Evolutionary conservation across 2,888 invertebrate species (phyloP), one percentile per base, ranked within the genome.

Genomic region (Apeira syringaria): DNA sequence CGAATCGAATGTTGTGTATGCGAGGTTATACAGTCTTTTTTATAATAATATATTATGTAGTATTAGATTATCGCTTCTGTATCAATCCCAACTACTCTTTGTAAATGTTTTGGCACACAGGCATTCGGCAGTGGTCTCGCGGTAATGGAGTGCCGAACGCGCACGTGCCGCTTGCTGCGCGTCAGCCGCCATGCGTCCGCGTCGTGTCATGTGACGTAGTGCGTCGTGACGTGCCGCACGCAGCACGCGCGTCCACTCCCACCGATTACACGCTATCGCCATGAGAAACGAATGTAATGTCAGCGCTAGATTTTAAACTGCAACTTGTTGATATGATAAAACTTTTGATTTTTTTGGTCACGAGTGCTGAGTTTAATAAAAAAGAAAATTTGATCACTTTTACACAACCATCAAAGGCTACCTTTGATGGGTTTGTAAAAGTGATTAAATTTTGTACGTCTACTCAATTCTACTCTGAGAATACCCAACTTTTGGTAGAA

Each of bases 121-220:
- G 55, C 65, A 63, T 50, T 51, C 59, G 62, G 64, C 56, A 50
- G 69, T 64, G 73, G 77, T 68, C 70, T 69, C 79, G 80, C 59
- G 82, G 85, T 86, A 85, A 85, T 84, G 80, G 84, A 84, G 84
- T 82, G 88, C 56, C 69, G 59, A 64, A 8, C 51, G 45, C 41
- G 57, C 64, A 61, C 69, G 66, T 67, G 77, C 49, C 58, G 40
- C 41, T 57, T 58, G 59, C 53, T 68, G 56, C 22, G 32, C 13
- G 63, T 58, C 30, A 12, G 35, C 7, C 42, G n/a, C n/a, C n/a
- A n/a, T n/a, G 54, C 52, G 61, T 61, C 61, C 39, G 42, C 22
- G 26, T 26, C 31, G 36, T 15, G 41, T 17, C 43, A 55, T 56
- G 60, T 64, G 61, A 11, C 33, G 18, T 24, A 5, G 24, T 24